These are phyloP conservation scores for Toxotes chatareus DNA, from an alignment of 2,113 vertebrate genomes.

Conservation along the genomic window DNA sequence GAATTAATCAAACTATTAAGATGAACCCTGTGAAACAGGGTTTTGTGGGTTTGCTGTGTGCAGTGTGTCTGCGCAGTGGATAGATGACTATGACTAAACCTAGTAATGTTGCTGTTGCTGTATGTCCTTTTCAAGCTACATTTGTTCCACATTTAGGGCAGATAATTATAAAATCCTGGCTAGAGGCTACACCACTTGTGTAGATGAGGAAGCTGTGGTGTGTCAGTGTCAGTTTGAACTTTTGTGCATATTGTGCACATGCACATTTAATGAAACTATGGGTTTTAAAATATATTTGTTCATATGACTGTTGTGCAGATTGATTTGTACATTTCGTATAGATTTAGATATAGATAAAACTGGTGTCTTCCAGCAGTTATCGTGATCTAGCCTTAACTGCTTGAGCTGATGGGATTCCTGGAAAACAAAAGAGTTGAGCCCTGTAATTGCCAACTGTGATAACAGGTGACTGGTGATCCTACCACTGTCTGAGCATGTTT, in stretches of 20 bases:
- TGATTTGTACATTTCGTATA: neutral
- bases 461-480: slow-evolving; percentile 7
- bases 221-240: neutral
- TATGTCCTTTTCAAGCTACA: slow-evolving; percentile 3
- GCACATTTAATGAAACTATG: neutral
- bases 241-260: neutral
- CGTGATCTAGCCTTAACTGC: neutral
- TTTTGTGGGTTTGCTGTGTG: neutral
- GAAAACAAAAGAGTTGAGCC: slow-evolving; percentile 9
- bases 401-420: neutral
- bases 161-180: slow-evolving; percentile 7
- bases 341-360: neutral
- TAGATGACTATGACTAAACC: neutral
- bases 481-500: neutral
- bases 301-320: neutral
- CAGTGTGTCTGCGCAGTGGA: neutral
- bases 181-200: neutral
- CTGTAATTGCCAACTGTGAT: neutral
- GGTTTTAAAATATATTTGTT: neutral
- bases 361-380: neutral
- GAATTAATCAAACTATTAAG: neutral
- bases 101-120: neutral
- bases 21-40: neutral
- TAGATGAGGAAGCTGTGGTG: neutral
- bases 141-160: neutral